Base-by-base conservation (phyloP, 2,888 invertebrate genomes). In the Erebia aethiops region DNA sequence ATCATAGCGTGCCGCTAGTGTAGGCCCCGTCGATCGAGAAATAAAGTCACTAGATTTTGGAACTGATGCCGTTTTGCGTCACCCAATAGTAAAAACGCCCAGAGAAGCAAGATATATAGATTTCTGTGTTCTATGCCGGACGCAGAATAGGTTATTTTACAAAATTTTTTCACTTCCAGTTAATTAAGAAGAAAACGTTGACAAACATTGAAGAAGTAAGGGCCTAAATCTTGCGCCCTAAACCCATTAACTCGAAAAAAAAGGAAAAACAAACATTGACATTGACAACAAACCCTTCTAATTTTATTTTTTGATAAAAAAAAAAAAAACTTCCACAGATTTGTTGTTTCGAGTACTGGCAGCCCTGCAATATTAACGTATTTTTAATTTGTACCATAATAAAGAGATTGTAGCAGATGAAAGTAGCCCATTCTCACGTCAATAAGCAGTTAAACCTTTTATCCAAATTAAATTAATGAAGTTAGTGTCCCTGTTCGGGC, bases 371-470 rank as follows among this genome's bases (percentile, higher is more conserved):
- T 41, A 41, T n/a, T 10, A 9, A 43, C 16, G 16, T 9, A 18
- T 52, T 16, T 2, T 43, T 43, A 43, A 60, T 60, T 43, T 43
- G 43, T 43, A 60, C 43, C 52, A 52, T 51, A 41, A 21, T 21
- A 57, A 14, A 26, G 26, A 57, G 41, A 60, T 16, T 41, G 16
- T 60, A 57, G 26, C 43, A 60, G 16, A 43, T 60, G 60, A 60
- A 60, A 60, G 60, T 41, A 11, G 16, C n/a, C 41, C 4, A 60
- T 16, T 60, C 43, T 43, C 43, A 43, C 60, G 16, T 60, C 16
- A 43, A 43, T 43, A 43, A 11, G 35, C 16, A 16, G 11, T 41
- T 11, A 60, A 60, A 9, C 41, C 16, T 60, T 60, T 60, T 60
- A 60, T 14, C 13, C 13, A 7, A 57, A 35, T 14, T 13, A 21